These are phyloP conservation scores for Pseudoips prasinana DNA, from an alignment of 2,888 invertebrate species.

Conservation along the genomic window DNA sequence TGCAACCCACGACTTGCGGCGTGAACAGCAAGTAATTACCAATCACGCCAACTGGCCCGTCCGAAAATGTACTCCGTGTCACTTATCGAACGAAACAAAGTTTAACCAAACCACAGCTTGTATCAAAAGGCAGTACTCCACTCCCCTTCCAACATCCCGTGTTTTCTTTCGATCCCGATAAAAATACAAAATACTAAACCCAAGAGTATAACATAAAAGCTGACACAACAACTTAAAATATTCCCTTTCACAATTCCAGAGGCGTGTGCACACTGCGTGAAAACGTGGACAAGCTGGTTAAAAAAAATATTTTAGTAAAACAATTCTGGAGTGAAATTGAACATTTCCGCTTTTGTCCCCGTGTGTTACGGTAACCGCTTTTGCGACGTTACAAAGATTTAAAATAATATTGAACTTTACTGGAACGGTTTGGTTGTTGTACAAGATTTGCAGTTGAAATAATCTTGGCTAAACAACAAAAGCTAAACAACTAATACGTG, in stretches of 20 bases:
- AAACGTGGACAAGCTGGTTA: slow-evolving; percentile 37
- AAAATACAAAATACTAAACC: too few relatives aligned
- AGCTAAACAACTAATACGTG: neutral
- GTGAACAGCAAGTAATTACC: too few relatives aligned
- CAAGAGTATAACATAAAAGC: too few relatives aligned
- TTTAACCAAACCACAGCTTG: too few relatives aligned
- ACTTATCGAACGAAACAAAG: too few relatives aligned
- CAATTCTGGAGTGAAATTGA: slow-evolving; percentile 40
- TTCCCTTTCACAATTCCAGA: slow-evolving; percentile 30
- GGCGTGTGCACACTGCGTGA: slow-evolving; percentile 38
- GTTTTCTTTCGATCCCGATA: too few relatives aligned
- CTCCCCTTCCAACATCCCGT: too few relatives aligned
- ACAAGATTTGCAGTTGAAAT: slow-evolving; percentile 6
- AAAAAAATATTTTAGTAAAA: slow-evolving; percentile 39
- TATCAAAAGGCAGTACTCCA: too few relatives aligned
- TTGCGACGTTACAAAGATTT: slow-evolving; percentile 28
- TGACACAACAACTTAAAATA: slow-evolving; percentile 20
- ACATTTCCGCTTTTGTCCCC: slow-evolving; percentile 40
- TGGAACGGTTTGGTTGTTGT: slow-evolving; percentile 15
- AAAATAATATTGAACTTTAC: slow-evolving; percentile 32
- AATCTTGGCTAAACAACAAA: neutral
- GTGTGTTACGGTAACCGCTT: slow-evolving; percentile 32
- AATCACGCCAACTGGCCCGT: too few relatives aligned
- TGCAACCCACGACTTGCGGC: too few relatives aligned
- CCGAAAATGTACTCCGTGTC: too few relatives aligned